Base-by-base conservation (phyloP, 30 jellyfish, hydroid and myxozoan species). In the Aurelia coerulea region DNA sequence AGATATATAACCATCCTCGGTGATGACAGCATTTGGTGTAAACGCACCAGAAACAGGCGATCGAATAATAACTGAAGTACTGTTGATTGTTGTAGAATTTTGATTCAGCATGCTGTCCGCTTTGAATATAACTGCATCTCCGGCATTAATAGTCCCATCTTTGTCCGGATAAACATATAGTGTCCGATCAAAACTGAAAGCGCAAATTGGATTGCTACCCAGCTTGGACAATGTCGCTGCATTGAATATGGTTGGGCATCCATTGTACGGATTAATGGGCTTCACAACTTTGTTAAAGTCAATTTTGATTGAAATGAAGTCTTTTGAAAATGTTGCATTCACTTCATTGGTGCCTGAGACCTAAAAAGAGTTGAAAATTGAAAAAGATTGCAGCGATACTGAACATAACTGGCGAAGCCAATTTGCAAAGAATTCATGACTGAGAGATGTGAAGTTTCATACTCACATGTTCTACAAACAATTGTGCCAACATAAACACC, bases 281-380 rank as follows among this genome's bases (percentile, higher is more conserved):
- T 71, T 83, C 50, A 83, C 85, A 46, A 73, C 81, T 8, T 54
- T 11, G 31, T 29, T 17, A 10, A 83, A 71, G 1, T 58, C 69
- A 33, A 83, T 32, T 42, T 59, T 34, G 10, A 83, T 73, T 31
- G 50, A 5, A 9, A 83, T 65, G 31, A 34, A 73, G 64, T 70
- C 92, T 41, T 83, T 59, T 18, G 86, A 31, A 49, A 83, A 83
- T 34, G 86, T 70, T 4, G 92, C 92, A 71, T 83, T 83, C 46
- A 74, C 86, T 4, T 32, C 19, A 10, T 3, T 29, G 29, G 63
- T n/a, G 68, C 92, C 71, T 32, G 78, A 35, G 6, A 19, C 52
- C 91, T 81, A 14, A 32, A 79, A 66, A 32, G 76, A 56, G 53
- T 42, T 46, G 1, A 46, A n/a, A n/a, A n/a, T n/a, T n/a, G n/a